Base-by-base conservation (phyloP, 2,888 invertebrate genomes). In the Oscheius sp. region DNA sequence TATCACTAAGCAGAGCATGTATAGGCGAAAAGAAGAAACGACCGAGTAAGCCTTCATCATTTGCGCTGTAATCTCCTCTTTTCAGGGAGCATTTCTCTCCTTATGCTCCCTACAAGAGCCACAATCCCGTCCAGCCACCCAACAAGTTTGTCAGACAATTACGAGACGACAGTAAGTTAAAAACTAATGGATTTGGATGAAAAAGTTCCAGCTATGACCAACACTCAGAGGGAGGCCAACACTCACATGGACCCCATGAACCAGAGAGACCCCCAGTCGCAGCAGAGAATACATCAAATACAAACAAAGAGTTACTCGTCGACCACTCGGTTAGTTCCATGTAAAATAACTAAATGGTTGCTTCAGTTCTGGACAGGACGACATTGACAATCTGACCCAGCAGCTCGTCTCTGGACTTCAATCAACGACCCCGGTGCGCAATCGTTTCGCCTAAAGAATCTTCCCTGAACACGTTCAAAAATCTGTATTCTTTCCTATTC, bases 131-230 rank as follows among this genome's bases (percentile, higher is more conserved):
- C 29, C 70, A 73, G 11, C 81, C 84, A 3, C 88, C 88, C 13
- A 84, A 82, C 75, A 83, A 86, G 58, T 88, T 89, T 73, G 88
- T 88, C 35, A 84, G 85, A 7, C 86, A 86, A 76, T 79, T 88
- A 32, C 82, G 88, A 47, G 87, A 88, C 77, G 87, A 89, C 62
- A 86, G 88, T 88, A 60, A 79, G 79, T 70, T 32, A 42, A 33
- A 13, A 13, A 11, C 29, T 3, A 33, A n/a, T 48, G 50, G 4
- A 9, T 47, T 47, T 78, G 21, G 21, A 21, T 21, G 21, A 21
- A 21, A 21, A 21, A 21, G 21, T 21, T 85, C 65, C 70, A 88
- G 88, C 82, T 35, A 75, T 88, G 79, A 89, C 88, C 47, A 68
- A 78, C 53, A 79, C 80, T 48, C 88, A 88, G 76, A 80, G 85